Evolutionary conservation across 2,113 vertebrate species (phyloP), one percentile per base, ranked within the genome.

Genomic region (Triplophysa siluroides): DNA sequence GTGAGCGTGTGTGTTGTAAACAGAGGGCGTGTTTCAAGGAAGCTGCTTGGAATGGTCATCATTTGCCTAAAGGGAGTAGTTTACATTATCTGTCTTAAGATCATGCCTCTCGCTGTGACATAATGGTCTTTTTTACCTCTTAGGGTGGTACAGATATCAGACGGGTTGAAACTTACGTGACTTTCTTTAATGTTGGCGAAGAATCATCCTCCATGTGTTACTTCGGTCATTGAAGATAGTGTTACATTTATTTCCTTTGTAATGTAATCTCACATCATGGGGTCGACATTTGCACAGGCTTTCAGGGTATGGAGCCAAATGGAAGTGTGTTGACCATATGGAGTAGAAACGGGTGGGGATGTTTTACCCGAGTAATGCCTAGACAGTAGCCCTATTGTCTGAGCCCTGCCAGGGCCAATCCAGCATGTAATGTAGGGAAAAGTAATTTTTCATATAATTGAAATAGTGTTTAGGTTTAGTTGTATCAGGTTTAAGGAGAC

Each of bases 1-100:
- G 9, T 21, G 24, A 18, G 2, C 4, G 38, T 2, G 12, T 64
- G 73, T 58, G 33, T 60, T 68, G 56, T 62, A 52, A 47, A 56
- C 21, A 29, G 45, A 41, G 18, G 19, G 47, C 65, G 64, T 82
- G 10, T 60, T 33, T 47, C 29, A 61, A 21, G 8, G 19, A 21
- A 63, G n/a, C 52, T 12, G 54, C 71, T 43, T 66, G 82, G 81
- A 81, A 64, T 54, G 77, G 26, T 71, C 77, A 79, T 38, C 24
- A 82, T 91, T 91, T 91, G 87, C 84, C 89, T 81, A 90, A 85
- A 83, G 87, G 88, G 84, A 80, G 87, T 24, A 43, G 60, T 83
- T 65, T 62, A 68, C 78, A 14, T 83, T 54, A 74, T 84, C 81
- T 79, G 8, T 54, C 26, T 56, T 71, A 21, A 61, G 58, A 43